phyloP scores from a whole-genome alignment of 2,797 vertebrate genomes.

The Morus bassanus region DNA sequence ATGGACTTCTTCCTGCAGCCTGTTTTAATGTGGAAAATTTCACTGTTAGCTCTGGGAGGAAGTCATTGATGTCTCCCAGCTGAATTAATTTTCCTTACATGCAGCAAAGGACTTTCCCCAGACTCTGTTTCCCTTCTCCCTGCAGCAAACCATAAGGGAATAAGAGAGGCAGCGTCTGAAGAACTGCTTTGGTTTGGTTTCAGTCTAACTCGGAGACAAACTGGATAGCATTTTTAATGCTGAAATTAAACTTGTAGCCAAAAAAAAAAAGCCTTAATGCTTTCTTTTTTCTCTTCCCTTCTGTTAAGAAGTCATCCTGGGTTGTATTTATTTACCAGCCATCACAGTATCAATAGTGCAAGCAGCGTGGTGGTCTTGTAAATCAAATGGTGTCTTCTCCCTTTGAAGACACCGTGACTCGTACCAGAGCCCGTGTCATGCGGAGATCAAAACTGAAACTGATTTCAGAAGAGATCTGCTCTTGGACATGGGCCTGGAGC shows the following conservation, averaged over 20 bases:
- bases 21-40: not conserved
- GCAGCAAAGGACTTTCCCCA: not conserved
- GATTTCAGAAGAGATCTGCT: not conserved
- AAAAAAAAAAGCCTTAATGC: not conserved
- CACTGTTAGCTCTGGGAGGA: not conserved
- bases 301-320: not conserved
- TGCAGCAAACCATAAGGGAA: not conserved
- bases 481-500: not conserved
- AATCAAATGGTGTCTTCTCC: not conserved
- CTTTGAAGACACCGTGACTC: rapidly evolving
- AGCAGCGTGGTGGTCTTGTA: not conserved
- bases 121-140: not conserved
- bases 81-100: not conserved
- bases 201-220: not conserved
- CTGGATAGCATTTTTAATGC: not conserved
- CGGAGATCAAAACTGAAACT: not conserved
- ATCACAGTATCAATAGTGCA: not conserved
- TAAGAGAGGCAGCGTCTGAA: not conserved
- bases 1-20: not conserved
- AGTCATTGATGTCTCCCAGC: not conserved
- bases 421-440: rapidly evolving
- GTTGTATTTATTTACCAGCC: not conserved
- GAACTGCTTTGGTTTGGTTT: not conserved
- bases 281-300: not conserved
- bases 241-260: not conserved